Percentiles rank a stretch among this genome's conserved stretches.
Conservation (phyloP, 2,113 vertebrate species). For the Engystomops pustulosus region DNA sequence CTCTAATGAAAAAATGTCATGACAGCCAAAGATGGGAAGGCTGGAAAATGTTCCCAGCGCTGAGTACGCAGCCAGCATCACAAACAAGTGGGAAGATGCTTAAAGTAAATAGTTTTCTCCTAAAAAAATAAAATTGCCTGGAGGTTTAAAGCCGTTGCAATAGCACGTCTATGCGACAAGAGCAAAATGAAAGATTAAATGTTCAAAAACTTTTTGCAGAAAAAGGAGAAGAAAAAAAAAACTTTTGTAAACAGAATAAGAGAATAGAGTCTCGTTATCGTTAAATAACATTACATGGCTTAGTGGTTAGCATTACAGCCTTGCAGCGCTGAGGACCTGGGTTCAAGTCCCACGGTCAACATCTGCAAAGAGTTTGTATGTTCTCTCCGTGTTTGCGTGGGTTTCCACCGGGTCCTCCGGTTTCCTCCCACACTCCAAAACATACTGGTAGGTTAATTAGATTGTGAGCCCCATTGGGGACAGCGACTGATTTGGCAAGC, state of each 20-base stretch:
- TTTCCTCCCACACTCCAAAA: too few species aligned
- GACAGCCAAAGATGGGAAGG: conserved; percentile 42
- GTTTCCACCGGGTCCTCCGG: too few species aligned
- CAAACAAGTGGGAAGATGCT: conserved; percentile 33
- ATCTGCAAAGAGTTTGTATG: too few species aligned
- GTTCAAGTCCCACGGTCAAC: too few species aligned
- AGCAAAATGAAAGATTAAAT: conserved; percentile 26
- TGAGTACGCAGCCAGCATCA: conserved; percentile 5
- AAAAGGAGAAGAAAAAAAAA: not conserved
- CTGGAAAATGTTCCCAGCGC: conserved; percentile 25
- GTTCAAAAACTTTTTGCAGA: conserved; percentile 26
- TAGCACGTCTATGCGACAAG: not conserved
- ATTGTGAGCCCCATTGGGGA: too few species aligned
- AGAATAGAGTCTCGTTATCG: too few species aligned
- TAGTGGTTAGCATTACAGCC: too few species aligned
- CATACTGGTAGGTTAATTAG: too few species aligned
- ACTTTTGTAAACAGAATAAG: not conserved
- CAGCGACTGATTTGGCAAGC: too few species aligned
- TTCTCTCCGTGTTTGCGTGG: too few species aligned
- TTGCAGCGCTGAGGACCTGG: too few species aligned
- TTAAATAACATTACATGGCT: too few species aligned
- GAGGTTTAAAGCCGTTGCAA: conserved; percentile 35
- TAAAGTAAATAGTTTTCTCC: conserved; percentile 47
- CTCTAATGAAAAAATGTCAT: conserved; percentile 47
- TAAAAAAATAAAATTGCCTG: conserved; percentile 19